Evolutionary conservation across 2,888 invertebrate genomes (phyloP).

Genomic region (Marronus borbonicus): DNA sequence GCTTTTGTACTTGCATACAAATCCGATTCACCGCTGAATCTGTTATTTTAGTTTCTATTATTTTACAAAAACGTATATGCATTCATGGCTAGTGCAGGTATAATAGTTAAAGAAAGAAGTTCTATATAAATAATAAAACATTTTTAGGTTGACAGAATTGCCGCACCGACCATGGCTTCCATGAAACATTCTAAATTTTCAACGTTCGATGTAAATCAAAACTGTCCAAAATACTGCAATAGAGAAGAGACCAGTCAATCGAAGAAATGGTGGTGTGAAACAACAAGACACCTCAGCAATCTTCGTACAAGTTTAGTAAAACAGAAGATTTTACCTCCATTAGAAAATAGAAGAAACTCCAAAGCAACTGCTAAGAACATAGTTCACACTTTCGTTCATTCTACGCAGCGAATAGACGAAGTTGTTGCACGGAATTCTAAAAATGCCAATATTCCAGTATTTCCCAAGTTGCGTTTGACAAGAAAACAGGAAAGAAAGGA

Average conservation of each 20-base stretch:
- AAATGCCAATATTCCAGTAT: conserved; percentile 62
- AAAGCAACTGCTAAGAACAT: conserved; percentile 59
- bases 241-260: conserved; percentile 63
- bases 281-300: conserved; percentile 65
- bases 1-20: too few species aligned
- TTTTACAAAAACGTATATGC: too few species aligned
- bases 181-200: conserved; percentile 69
- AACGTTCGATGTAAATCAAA: conserved; percentile 56
- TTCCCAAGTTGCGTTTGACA: conserved; percentile 66
- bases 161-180: conserved; percentile 80
- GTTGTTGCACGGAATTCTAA: conserved; percentile 61
- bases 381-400: conserved; percentile 56
- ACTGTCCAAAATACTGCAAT: conserved; percentile 45
- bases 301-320: conserved; percentile 63
- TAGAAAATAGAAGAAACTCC: conserved; percentile 53
- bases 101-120: conserved; percentile 8
- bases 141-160: conserved; percentile 76
- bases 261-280: conserved; percentile 68
- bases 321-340: conserved; percentile 64
- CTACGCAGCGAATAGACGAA: conserved; percentile 64
- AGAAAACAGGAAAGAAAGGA: conserved; percentile 70
- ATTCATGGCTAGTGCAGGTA: conserved; percentile 11
- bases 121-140: conserved; percentile 21
- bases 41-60: too few species aligned
- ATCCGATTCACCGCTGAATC: too few species aligned